phyloP scores from a whole-genome alignment of 2,797 vertebrate species.

The Hypotaenidia philippensis region DNA sequence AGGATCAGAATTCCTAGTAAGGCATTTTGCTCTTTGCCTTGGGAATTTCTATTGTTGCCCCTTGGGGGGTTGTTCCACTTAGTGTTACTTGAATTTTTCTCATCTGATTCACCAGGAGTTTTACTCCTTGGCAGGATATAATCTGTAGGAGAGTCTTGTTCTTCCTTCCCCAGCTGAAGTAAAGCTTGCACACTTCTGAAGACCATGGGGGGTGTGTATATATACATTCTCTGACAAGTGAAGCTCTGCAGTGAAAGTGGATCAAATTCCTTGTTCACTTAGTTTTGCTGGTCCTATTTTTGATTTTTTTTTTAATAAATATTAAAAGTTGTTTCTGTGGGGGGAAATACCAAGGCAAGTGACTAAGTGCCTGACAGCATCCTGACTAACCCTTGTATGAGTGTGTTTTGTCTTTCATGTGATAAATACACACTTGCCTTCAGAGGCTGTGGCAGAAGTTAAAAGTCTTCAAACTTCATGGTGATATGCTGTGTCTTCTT shows the following conservation, averaged over 20 bases:
- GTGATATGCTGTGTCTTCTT: neutral
- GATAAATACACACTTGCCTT: constrained; percentile 19
- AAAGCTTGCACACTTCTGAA: neutral
- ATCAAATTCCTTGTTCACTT: neutral
- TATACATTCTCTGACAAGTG: neutral
- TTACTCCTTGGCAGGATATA: neutral
- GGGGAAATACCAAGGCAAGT: neutral
- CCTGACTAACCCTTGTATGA: constrained; percentile 27
- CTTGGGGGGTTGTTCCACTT: neutral
- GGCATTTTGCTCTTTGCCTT: constrained; percentile 7
- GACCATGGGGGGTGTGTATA: neutral
- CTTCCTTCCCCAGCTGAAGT: neutral
- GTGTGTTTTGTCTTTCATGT: constrained; percentile 5
- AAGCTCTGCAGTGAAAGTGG: neutral
- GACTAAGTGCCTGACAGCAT: constrained; percentile 19
- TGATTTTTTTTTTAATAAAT: constrained; percentile 11
- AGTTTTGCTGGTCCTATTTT: neutral
- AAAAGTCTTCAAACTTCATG: neutral
- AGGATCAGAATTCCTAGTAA: constrained; percentile 2
- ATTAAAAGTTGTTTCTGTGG: neutral
- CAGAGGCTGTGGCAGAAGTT: constrained; percentile 1
- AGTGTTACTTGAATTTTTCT: constrained; percentile 15
- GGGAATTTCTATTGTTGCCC: neutral
- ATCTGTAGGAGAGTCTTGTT: neutral
- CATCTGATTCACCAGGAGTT: neutral